phyloP scores from a whole-genome alignment of 2,113 vertebrate genomes.

The Alectura lathami region DNA sequence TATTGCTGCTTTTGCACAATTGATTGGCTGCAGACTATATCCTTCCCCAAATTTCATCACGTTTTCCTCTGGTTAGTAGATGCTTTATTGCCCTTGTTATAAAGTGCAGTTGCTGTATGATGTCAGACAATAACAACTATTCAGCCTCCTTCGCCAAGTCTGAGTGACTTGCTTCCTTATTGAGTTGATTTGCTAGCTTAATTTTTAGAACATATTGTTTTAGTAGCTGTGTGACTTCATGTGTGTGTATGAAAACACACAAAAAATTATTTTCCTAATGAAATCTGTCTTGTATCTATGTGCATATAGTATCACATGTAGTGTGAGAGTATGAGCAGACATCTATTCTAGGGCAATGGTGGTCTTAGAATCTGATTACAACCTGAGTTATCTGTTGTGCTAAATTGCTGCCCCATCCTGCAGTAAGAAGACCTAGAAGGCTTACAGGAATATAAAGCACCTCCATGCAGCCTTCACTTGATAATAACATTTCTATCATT shows the following conservation, averaged over 20 bases:
- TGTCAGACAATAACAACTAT: background rate
- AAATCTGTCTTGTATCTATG: background rate
- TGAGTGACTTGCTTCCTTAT: background rate
- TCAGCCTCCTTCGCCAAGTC: background rate
- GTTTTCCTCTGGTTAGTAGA: background rate
- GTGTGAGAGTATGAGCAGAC: background rate
- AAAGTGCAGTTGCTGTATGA: background rate
- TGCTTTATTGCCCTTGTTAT: background rate
- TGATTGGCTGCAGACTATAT: background rate
- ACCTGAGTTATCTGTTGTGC: background rate
- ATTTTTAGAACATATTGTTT: background rate
- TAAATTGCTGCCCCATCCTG: background rate
- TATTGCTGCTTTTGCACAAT: background rate
- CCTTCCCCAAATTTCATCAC: background rate
- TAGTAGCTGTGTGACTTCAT: background rate
- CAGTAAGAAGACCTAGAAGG: background rate
- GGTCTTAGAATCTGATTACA: background rate
- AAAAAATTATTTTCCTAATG: background rate
- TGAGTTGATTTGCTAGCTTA: slow-evolving; percentile 2
- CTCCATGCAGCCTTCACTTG: background rate
- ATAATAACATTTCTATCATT: background rate
- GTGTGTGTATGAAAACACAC: background rate
- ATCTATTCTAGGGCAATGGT: background rate
- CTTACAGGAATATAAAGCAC: background rate
- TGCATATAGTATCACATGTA: background rate